These are phyloP conservation scores for Allacma fusca DNA, from an alignment of 2,888 invertebrate genomes.

Conservation along the genomic window DNA sequence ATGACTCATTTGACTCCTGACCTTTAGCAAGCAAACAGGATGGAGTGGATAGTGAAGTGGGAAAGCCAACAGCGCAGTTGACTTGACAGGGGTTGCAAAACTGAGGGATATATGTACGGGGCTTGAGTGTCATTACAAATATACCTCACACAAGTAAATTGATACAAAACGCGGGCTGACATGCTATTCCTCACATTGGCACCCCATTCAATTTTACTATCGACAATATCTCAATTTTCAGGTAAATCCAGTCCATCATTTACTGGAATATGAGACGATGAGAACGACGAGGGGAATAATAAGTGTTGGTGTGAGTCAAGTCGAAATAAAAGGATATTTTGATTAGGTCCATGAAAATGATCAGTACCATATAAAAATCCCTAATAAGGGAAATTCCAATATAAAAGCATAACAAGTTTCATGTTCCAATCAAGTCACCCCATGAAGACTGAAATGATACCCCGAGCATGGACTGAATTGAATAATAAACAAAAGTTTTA, in stretches of 20 bases:
- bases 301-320: not conserved
- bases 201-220: not conserved
- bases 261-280: not conserved
- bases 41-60: too few species aligned
- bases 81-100: too few species aligned
- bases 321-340: not conserved
- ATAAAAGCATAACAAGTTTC: conserved; percentile 1
- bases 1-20: conserved; percentile 31
- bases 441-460: not conserved
- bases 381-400: conserved; percentile 8
- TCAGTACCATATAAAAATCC: not conserved
- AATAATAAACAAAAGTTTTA: conserved; percentile 38
- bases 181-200: not conserved
- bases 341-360: conserved; percentile 3
- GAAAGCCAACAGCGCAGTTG: too few species aligned
- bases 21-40: conserved; percentile 14
- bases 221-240: conserved; percentile 13
- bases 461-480: not conserved
- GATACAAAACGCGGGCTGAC: not conserved
- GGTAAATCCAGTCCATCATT: conserved; percentile 10
- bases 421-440: conserved; percentile 16
- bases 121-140: too few species aligned
- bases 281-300: not conserved
- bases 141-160: not conserved
- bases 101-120: too few species aligned